phyloP scores from a whole-genome alignment of 2,888 invertebrate genomes.

The Campopleginae sp. region DNA sequence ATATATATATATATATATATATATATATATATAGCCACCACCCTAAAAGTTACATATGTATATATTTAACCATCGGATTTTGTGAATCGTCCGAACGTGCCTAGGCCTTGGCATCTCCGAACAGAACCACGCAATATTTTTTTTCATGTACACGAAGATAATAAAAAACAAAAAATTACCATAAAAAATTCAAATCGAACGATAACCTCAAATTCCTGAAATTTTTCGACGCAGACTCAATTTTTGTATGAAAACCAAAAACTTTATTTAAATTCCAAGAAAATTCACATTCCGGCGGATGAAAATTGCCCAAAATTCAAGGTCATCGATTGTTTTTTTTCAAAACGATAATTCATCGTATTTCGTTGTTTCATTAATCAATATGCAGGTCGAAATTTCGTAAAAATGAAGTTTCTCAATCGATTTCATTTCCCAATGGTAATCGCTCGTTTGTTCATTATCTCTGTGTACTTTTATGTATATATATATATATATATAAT shows the following conservation, averaged over 20 bases:
- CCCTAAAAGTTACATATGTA: conserved; percentile 69
- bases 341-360: background rate
- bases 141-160: background rate
- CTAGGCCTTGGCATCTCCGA: conserved; percentile 77
- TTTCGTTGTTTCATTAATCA: background rate
- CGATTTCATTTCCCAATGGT: too few species aligned
- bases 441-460: background rate
- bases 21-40: conserved; percentile 77
- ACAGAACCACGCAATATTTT: conserved; percentile 40
- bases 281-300: too few species aligned
- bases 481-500: conserved; percentile 61
- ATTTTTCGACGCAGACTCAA: too few species aligned
- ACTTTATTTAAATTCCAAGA: too few species aligned
- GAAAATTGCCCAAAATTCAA: too few species aligned
- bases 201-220: too few species aligned
- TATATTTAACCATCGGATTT: conserved; percentile 61
- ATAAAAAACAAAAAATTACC: too few species aligned
- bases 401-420: background rate
- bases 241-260: too few species aligned
- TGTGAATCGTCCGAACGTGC: conserved; percentile 69
- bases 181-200: too few species aligned
- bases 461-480: background rate
- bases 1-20: conserved; percentile 71
- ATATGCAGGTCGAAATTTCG: background rate
- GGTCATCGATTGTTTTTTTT: background rate